phyloP scores from a whole-genome alignment of 2,113 vertebrate genomes.

The Hystrix brachyura region DNA sequence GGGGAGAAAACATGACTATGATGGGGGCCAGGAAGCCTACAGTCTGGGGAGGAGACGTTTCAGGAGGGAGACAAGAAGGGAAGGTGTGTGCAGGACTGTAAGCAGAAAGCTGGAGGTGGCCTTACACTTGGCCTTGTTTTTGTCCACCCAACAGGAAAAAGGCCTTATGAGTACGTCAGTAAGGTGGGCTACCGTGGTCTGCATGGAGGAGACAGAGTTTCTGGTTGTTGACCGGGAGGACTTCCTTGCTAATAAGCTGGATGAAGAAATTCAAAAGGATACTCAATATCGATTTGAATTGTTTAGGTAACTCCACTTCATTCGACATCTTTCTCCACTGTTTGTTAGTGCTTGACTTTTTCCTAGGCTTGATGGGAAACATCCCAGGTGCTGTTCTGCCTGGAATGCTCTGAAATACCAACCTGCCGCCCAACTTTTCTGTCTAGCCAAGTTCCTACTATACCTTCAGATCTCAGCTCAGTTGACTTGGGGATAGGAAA shows the following conservation, averaged over 20 bases:
- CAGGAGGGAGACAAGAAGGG: not conserved
- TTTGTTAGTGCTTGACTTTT: constrained; percentile 15
- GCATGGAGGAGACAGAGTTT: constrained; percentile 87
- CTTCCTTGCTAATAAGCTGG: constrained; percentile 83
- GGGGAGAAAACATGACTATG: not conserved
- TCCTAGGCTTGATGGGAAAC: not conserved
- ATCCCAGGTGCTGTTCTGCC: not conserved
- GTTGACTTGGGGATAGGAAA: not conserved
- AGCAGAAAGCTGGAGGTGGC: not conserved
- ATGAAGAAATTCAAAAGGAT: constrained; percentile 84
- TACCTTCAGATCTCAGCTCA: not conserved
- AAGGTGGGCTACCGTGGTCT: constrained; percentile 83
- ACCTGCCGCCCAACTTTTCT: not conserved
- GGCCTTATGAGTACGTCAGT: constrained; percentile 77
- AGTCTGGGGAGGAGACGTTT: not conserved
- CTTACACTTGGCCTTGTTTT: constrained; percentile 12
- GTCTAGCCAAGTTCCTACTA: not conserved
- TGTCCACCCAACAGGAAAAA: constrained; percentile 80
- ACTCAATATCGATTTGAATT: constrained; percentile 75
- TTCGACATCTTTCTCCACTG: not conserved
- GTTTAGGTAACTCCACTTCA: constrained; percentile 81
- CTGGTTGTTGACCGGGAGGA: constrained; percentile 86
- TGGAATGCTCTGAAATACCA: not conserved
- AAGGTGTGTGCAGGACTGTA: not conserved
- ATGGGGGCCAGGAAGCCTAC: not conserved